These are phyloP conservation scores for Oligia fasciuncula DNA, from an alignment of 2,888 invertebrate species.

Conservation along the genomic window DNA sequence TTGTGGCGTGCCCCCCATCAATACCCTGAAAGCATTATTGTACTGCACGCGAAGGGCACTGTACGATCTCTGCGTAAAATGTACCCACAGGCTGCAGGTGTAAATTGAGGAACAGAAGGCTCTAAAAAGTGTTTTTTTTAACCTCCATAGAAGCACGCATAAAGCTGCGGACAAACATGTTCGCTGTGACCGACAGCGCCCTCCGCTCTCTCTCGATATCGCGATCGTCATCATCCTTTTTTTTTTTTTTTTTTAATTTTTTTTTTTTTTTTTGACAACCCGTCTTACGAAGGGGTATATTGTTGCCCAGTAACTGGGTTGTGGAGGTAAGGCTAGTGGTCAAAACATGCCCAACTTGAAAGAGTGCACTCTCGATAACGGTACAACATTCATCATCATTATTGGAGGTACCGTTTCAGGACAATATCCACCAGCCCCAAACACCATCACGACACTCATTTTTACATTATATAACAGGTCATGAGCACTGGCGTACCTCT, in stretches of 20 bases:
- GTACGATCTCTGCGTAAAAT: neutral
- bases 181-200: neutral
- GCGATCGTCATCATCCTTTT: neutral
- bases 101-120: neutral
- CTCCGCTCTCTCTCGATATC: neutral
- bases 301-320: too few species aligned
- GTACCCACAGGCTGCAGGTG: neutral
- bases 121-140: neutral
- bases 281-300: too few species aligned
- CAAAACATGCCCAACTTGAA: neutral
- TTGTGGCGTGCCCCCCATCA: too few species aligned
- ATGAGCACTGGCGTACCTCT: too few species aligned
- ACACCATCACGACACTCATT: neutral
- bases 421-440: neutral
- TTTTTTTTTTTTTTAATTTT: too few species aligned
- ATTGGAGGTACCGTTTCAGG: neutral
- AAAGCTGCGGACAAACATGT: neutral
- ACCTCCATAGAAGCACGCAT: neutral
- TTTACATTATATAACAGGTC: neutral
- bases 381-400: neutral
- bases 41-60: neutral
- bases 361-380: neutral
- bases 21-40: neutral
- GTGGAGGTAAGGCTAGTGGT: neutral
- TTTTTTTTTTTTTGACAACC: too few species aligned